Evolutionary conservation across 2,888 invertebrate genomes (phyloP), one percentile per base, ranked within the genome.

Genomic region (Furcula furcula): DNA sequence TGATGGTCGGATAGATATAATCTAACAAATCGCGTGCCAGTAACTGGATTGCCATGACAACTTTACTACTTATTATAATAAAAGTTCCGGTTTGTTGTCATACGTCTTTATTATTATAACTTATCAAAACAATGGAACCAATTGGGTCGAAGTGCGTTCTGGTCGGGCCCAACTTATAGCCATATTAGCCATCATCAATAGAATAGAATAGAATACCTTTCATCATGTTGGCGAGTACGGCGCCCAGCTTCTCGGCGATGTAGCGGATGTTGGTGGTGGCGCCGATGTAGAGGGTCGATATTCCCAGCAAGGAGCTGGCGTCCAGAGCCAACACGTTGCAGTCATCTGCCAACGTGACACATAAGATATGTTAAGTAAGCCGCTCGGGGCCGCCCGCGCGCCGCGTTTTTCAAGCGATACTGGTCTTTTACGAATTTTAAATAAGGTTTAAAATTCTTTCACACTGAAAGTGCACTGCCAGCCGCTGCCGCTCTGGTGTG

Each of bases 281-380:
- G 19, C 78, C 76, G 6, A 82, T 64, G 54, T 86, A 86, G 45
- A 82, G 48, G 4, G 23, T 25, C 12, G 12, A 12, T 71, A 68
- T 78, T 9, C 49, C 51, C 55, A 85, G 76, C 9, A 82, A 62
- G 0, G 76, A 60, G 56, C 83, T 80, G 27, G 73, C 74, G 56
- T 86, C 84, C 54, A 86, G 58, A 0, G 81, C 84, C 23, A 86
- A 38, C 21, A 82, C 65, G 39, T 77, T 73, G 47, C 51, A 53
- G 21, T 67, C 48, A 0, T 74, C 82, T 79, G 65, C 0, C 13
- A 14, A 1, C 1, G 1, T 4, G 4, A 21, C 4, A 7, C 7
- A 9, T 7, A n/a, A 21, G 3, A n/a, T 21, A 21, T 5, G 3
- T 6, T 21, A 5, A 7, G n/a, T 21, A 6, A n/a, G 4, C 7